These are phyloP conservation scores for Callaeas wilsoni DNA, from an alignment of 2,113 vertebrate species.

Conservation along the genomic window DNA sequence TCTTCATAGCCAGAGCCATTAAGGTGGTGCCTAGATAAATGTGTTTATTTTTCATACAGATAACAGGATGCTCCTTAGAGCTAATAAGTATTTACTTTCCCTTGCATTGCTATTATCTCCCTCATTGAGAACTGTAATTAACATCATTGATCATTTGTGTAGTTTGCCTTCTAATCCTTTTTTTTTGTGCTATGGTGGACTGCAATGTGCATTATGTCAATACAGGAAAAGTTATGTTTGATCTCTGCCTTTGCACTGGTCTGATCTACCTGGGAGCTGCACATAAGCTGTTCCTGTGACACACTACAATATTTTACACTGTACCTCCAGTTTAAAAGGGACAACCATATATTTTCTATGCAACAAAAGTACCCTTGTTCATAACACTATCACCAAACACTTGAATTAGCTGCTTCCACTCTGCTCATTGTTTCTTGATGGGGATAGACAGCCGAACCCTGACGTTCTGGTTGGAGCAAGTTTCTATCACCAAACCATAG, in stretches of 20 bases:
- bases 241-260: not conserved
- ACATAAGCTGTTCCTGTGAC: not conserved
- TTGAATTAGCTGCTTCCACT: not conserved
- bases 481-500: not conserved
- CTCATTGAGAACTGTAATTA: constrained; percentile 34
- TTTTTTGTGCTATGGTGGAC: not conserved
- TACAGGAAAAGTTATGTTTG: not conserved
- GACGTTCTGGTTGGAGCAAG: not conserved
- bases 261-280: not conserved
- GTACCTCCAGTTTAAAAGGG: not conserved
- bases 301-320: not conserved
- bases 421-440: not conserved
- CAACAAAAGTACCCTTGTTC: not conserved
- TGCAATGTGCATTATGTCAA: not conserved
- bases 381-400: not conserved
- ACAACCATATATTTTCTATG: not conserved
- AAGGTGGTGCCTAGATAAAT: constrained; percentile 19
- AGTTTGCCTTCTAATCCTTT: not conserved
- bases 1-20: not conserved
- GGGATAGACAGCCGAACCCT: not conserved
- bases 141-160: not conserved
- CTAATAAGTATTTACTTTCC: constrained; percentile 40
- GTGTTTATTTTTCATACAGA: constrained; percentile 42
- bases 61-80: constrained; percentile 33
- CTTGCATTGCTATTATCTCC: constrained; percentile 6